A percentile compares a stretch with the other conserved stretches of the same genome.
phyloP scores from a whole-genome alignment of 2,113 vertebrate species.

The Planiliza haematocheilus region DNA sequence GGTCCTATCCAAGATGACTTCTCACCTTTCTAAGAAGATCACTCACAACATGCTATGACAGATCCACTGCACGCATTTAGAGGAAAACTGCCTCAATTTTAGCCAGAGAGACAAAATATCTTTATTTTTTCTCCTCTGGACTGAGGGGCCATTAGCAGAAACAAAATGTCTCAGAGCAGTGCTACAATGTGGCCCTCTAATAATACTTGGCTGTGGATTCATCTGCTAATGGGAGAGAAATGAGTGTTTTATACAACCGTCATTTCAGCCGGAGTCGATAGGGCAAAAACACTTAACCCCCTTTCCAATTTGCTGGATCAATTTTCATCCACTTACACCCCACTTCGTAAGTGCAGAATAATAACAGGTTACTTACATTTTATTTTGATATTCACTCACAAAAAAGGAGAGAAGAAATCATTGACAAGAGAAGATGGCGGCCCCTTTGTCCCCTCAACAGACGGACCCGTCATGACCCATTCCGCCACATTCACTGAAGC shows the following conservation, averaged over 20 bases:
- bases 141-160: slow-evolving; percentile 80
- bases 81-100: slow-evolving; percentile 68
- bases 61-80: slow-evolving; percentile 62
- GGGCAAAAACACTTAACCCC: slow-evolving; percentile 90
- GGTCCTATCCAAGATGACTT: slow-evolving; percentile 59
- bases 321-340: slow-evolving; percentile 94
- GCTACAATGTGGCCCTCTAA: slow-evolving; percentile 82
- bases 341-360: slow-evolving; percentile 92
- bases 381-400: slow-evolving; percentile 92
- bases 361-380: slow-evolving; percentile 94
- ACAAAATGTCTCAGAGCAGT: slow-evolving; percentile 75
- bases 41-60: slow-evolving; percentile 48
- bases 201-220: slow-evolving; percentile 87
- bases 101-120: slow-evolving; percentile 71
- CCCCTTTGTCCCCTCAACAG: slow-evolving; percentile 84
- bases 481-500: slow-evolving; percentile 87
- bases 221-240: slow-evolving; percentile 94
- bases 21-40: slow-evolving; percentile 64
- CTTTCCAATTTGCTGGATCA: slow-evolving; percentile 94
- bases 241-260: slow-evolving; percentile 90
- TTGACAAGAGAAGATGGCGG: slow-evolving; percentile 81
- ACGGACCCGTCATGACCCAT: slow-evolving; percentile 85
- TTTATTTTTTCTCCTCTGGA: slow-evolving; percentile 67
- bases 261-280: slow-evolving; percentile 90
- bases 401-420: slow-evolving; percentile 84